Evolutionary conservation across 2,113 vertebrate genomes (phyloP).

Genomic region (Trogon melanurus): DNA sequence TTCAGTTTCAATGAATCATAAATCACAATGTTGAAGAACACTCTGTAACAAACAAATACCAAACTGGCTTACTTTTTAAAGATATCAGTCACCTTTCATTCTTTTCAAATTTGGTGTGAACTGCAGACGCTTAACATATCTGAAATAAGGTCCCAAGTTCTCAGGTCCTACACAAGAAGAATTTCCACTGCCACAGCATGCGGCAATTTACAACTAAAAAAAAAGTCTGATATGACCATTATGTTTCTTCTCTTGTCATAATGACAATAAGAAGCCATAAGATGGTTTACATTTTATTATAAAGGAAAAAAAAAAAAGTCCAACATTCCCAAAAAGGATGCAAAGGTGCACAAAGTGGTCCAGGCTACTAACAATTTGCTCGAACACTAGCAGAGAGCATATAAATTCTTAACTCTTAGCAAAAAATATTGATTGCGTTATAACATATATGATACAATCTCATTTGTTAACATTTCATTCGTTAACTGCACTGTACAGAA

Average conservation of each 20-base stretch:
- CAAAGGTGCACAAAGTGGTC: conserved; percentile 12
- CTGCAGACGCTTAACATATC: not conserved
- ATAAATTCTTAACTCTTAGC: conserved; percentile 68
- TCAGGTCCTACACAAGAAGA: not conserved
- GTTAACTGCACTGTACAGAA: conserved; percentile 65
- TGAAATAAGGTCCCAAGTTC: not conserved
- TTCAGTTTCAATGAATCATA: not conserved
- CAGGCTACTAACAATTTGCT: conserved; percentile 55
- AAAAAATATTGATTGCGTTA: conserved; percentile 70
- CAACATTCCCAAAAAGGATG: conserved; percentile 44
- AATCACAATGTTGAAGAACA: not conserved
- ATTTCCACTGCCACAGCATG: not conserved
- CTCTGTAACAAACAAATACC: not conserved
- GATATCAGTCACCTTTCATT: not conserved
- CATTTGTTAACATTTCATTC: conserved; percentile 61
- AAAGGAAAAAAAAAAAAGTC: not conserved
- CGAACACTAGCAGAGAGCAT: conserved; percentile 58
- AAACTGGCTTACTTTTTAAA: not conserved
- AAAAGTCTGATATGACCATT: not conserved
- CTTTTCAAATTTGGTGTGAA: not conserved
- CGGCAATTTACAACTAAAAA: not conserved
- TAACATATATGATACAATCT: conserved; percentile 71
- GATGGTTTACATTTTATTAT: not conserved
- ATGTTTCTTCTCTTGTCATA: conserved; percentile 3
- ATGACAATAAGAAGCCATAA: conserved; percentile 29